Conservation (phyloP, 1,140 invertebrate species). For the Leptonema lineaticorne region DNA sequence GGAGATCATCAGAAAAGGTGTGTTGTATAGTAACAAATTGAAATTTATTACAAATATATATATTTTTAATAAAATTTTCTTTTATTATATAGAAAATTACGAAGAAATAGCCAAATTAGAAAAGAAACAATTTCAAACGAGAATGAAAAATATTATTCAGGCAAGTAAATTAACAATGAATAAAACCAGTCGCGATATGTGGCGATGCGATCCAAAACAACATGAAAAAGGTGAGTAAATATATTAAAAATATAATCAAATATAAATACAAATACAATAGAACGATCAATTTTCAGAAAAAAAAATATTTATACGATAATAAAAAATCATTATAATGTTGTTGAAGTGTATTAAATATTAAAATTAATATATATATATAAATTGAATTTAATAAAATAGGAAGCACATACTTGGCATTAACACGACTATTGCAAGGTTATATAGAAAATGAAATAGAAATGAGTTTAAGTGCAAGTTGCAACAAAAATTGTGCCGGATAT, state of each 20-base stretch:
- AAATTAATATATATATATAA: too few species aligned
- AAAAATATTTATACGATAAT: too few species aligned
- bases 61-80: too few species aligned
- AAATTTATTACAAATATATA: not conserved
- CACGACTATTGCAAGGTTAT: conserved; percentile 80
- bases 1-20: conserved; percentile 73
- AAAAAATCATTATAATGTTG: too few species aligned
- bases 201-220: conserved; percentile 72
- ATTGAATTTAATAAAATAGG: conserved; percentile 48
- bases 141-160: conserved; percentile 64
- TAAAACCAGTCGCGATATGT: conserved; percentile 65
- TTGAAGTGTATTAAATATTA: too few species aligned
- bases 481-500: conserved; percentile 78
- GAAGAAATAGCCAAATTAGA: conserved; percentile 66
- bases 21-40: too few species aligned
- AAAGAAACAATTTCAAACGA: conserved; percentile 62
- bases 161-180: conserved; percentile 67
- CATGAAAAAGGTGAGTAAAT: conserved; percentile 68
- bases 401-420: conserved; percentile 74
- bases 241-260: too few species aligned
- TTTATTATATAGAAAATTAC: conserved; percentile 64
- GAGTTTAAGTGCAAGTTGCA: conserved; percentile 71
- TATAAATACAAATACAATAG: conserved; percentile 42
- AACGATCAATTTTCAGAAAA: too few species aligned
- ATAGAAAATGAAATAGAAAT: conserved; percentile 87